Base-by-base conservation (phyloP, 2,888 invertebrate genomes). In the Lasius platythorax region DNA sequence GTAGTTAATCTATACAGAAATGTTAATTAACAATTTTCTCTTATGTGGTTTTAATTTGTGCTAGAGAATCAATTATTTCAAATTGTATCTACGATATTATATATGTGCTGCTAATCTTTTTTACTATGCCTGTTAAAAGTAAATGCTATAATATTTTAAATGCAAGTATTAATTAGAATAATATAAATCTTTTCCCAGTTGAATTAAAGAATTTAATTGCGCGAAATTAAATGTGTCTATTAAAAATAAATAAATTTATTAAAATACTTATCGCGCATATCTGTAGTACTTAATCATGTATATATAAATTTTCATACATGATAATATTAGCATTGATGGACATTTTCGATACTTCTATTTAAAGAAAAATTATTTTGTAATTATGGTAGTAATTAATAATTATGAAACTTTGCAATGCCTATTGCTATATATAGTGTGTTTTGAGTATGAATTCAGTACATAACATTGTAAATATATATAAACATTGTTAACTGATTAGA, bases 21-120 rank as follows among this genome's bases (percentile, higher is more conserved):
- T 50, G 66, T 81, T 85, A 85, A 87, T 87, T 85, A 85, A 58
- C 68, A 81, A 75, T 75, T 43, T 3, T 37, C 37, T 37, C 23
- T 50, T 56, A 23, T 5, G 4, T 63, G 46, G 8, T 46, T 46
- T 50, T 37, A 40, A 12, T 9, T 78, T 30, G 6, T 23, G 6
- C 11, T 63, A 3, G 12, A 53, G 37, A 67, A 66, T 53, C 43
- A 33, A 3, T 30, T 43, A 30, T 58, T 75, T 75, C 3, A 33
- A 75, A 18, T 46, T 33, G 5, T 28, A 76, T 9, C 1, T 11
- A 3, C 11, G 33, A 64, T 23, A 64, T 43, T 33, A 15, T 2
- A 9, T 40, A 9, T 37, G 8, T 30, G 3, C n/a, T 30, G 3
- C n/a, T 61, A 3, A 56, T 15, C 12, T 37, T 43, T n/a, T 61